A percentile compares a stretch with the other conserved stretches of the same genome.
These are phyloP conservation scores for Xanthostigma xanthostigma DNA, from an alignment of 2,888 invertebrate species.

Conservation along the genomic window DNA sequence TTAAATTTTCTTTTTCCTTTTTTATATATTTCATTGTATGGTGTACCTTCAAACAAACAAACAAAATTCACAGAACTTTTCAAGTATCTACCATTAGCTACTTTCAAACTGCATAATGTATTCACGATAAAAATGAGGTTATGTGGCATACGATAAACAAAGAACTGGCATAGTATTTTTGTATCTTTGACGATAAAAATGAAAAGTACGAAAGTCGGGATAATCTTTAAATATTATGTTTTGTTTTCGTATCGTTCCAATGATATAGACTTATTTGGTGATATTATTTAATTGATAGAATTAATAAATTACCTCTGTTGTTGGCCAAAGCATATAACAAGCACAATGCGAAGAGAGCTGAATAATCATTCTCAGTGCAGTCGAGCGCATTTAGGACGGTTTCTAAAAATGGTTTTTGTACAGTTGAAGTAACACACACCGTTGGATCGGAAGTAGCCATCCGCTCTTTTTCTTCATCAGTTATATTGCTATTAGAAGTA, in stretches of 20 bases:
- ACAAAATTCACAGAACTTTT: too few relatives aligned
- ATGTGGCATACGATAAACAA: too few relatives aligned
- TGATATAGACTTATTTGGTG: not conserved
- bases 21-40: too few relatives aligned
- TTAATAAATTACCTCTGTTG: constrained; percentile 63
- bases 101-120: too few relatives aligned
- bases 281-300: constrained; percentile 3
- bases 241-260: not conserved
- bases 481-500: constrained; percentile 51
- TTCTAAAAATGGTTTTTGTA: constrained; percentile 70
- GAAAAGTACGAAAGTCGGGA: too few relatives aligned
- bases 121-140: too few relatives aligned
- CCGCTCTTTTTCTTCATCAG: constrained; percentile 81
- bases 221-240: too few relatives aligned
- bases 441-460: constrained; percentile 8
- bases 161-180: too few relatives aligned
- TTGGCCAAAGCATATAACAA: constrained; percentile 85
- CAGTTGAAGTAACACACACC: constrained; percentile 23
- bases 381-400: constrained; percentile 76
- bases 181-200: too few relatives aligned
- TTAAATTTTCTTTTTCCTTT: too few relatives aligned
- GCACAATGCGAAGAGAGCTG: constrained; percentile 79
- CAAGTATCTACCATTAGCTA: too few relatives aligned
- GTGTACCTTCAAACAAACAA: too few relatives aligned
- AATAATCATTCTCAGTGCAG: constrained; percentile 87